phyloP scores from a whole-genome alignment of 1,140 invertebrate species.

The Drosophila melanica region DNA sequence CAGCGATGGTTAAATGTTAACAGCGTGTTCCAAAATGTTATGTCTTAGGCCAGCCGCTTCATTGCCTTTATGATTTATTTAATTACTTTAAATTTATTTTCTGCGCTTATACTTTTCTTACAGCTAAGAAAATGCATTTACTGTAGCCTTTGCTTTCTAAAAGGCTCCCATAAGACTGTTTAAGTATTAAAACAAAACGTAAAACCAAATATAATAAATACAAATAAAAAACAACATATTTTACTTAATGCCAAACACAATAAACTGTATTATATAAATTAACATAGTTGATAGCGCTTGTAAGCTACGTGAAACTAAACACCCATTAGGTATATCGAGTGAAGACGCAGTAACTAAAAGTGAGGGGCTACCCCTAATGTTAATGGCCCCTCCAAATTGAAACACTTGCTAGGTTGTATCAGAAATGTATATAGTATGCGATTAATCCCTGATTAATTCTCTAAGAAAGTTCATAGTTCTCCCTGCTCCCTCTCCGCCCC shows the following conservation, averaged over 20 bases:
- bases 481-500: constrained; percentile 2
- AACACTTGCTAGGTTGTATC: constrained; percentile 76
- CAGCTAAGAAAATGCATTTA: constrained; percentile 56
- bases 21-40: too few relatives aligned
- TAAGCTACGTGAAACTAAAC: constrained; percentile 67
- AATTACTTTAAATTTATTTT: not conserved
- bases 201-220: constrained; percentile 5
- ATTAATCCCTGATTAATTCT: constrained; percentile 2
- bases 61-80: not conserved
- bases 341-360: constrained; percentile 47
- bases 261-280: constrained; percentile 49
- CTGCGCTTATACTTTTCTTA: not conserved
- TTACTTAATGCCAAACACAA: constrained; percentile 70
- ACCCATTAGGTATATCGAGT: constrained; percentile 80
- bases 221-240: constrained; percentile 43
- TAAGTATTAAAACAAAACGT: constrained; percentile 42
- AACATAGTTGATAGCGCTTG: constrained; percentile 55
- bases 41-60: not conserved
- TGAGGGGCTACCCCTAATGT: constrained; percentile 49
- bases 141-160: constrained; percentile 50
- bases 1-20: not conserved
- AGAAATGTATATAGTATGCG: constrained; percentile 65
- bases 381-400: constrained; percentile 41
- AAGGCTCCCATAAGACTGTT: constrained; percentile 75
- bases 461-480: constrained; percentile 1